Conservation (phyloP, 2,888 invertebrate species). For the Alsophila aescularia region DNA sequence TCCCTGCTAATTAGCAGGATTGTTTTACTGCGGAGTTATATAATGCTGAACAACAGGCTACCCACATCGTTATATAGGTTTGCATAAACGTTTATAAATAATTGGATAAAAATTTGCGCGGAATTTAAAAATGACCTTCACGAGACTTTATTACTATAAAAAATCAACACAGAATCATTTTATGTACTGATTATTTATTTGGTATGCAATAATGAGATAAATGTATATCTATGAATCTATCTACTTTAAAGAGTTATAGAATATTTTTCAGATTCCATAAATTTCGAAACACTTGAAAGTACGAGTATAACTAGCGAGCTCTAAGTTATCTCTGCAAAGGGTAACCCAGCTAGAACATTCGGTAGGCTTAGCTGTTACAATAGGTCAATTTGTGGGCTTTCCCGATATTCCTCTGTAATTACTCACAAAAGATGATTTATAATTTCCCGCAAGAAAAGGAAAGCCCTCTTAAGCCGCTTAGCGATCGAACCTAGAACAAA, state of each 20-base stretch:
- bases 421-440: conserved; percentile 20
- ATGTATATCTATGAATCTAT: no score
- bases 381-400: conserved; percentile 12
- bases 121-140: no score
- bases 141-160: no score
- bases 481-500: conserved; percentile 18
- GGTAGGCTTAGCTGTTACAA: conserved; percentile 13
- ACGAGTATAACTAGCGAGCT: background rate
- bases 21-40: background rate
- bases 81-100: no score
- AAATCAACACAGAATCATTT: no score
- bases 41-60: background rate
- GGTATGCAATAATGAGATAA: no score
- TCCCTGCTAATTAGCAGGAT: background rate
- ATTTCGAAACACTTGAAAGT: background rate
- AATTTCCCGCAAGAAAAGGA: conserved; percentile 21
- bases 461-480: conserved; percentile 24
- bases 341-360: background rate
- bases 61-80: no score
- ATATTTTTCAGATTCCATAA: no score
- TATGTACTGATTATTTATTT: no score
- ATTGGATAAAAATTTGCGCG: no score
- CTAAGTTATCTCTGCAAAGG: background rate
- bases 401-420: conserved; percentile 13
- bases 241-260: background rate